Base-by-base conservation (phyloP, 2,797 vertebrate species). In the Zalophus californianus region DNA sequence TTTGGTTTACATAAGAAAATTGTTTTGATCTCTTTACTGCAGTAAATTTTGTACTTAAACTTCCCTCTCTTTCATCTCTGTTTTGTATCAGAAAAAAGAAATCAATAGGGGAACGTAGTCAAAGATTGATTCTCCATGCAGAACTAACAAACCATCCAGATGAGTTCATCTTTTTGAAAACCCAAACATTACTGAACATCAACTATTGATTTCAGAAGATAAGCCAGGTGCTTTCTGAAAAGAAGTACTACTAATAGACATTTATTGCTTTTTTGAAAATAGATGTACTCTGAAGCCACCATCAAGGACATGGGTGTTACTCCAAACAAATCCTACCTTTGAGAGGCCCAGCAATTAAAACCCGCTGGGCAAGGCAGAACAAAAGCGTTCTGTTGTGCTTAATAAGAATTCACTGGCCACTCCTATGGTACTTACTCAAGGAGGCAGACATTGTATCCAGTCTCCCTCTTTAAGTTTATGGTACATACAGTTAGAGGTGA, bases 41-140 rank as follows among this genome's bases (percentile, higher is more conserved):
- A 98, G 98, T 98, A 98, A 92, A 98, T 98, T 98, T 98, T 98
- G 8, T 97, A 98, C 78, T 97, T 94, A 79, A 98, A 77, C 25
- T 32, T 90, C 80, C 11, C 52, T 21, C 41, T 32, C 38, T 93
- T 94, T 86, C 15, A 72, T 56, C 20, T 94, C 70, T 70, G 85
- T 93, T 97, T 91, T 78, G 70, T 41, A 83, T 92, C 20, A 82
- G 77, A n/a, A 83, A 92, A 54, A 56, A 66, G 8, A 72, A 52
- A 85, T 80, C 83, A 91, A 11, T 38, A 95, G 38, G 72, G 27
- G n/a, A 92, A 18, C 21, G 3, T 73, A 91, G 23, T 77, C 86
- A 83, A 78, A 48, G 48, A 68, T 16, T 72, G 79, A 54, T 56
- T 95, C 68, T 90, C 73, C 68, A 62, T 20, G 16, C 38, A 48